These are phyloP conservation scores for Sylvia atricapilla DNA, from an alignment of 2,113 vertebrate species.

Conservation along the genomic window DNA sequence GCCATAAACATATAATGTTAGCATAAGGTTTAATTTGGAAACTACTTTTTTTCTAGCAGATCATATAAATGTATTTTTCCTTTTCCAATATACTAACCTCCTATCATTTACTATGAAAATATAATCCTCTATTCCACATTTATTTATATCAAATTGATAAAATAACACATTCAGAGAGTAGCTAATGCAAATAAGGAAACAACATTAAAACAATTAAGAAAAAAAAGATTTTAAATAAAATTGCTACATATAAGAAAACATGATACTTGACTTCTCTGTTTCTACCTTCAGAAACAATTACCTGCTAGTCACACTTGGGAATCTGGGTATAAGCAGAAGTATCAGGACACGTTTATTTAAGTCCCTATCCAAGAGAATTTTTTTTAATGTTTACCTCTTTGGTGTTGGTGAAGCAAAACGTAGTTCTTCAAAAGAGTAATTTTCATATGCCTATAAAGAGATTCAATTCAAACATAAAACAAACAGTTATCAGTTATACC, in stretches of 20 bases:
- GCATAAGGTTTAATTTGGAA: not conserved
- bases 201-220: not conserved
- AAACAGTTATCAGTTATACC: not conserved
- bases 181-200: not conserved
- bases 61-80: not conserved
- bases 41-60: not conserved
- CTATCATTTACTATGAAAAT: not conserved
- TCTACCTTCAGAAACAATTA: not conserved
- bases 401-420: slow-evolving; percentile 98
- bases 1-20: not conserved
- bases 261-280: not conserved
- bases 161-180: not conserved
- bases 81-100: not conserved
- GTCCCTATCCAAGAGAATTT: not conserved
- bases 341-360: not conserved
- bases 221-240: not conserved
- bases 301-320: not conserved
- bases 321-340: not conserved
- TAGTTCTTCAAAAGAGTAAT: slow-evolving; percentile 98
- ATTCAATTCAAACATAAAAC: not conserved
- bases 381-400: slow-evolving; percentile 82
- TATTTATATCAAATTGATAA: not conserved
- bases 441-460: slow-evolving; percentile 89
- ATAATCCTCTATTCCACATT: not conserved
- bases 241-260: not conserved